Conservation (phyloP, 2,113 vertebrate genomes). For the Hydrolagus affinis region DNA sequence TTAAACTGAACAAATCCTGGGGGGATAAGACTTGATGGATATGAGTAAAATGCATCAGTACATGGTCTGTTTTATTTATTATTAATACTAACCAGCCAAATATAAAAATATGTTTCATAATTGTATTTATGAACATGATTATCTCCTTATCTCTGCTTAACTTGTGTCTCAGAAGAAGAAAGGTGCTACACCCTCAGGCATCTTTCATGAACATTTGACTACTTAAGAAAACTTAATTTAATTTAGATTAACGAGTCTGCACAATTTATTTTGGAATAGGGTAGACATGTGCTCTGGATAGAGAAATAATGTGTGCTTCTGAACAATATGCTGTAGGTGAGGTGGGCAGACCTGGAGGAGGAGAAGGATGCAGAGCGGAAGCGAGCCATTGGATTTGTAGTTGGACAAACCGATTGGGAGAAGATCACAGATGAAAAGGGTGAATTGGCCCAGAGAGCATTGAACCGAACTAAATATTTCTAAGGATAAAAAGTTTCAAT, state of each 20-base stretch:
- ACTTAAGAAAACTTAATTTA: neutral
- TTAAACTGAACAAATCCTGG: too few species aligned
- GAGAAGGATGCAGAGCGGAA: slow-evolving; percentile 95
- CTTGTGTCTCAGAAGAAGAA: neutral
- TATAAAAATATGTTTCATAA: neutral
- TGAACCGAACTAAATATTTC: slow-evolving; percentile 98
- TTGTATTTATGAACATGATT: neutral
- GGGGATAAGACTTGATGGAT: too few species aligned
- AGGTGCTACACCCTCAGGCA: neutral
- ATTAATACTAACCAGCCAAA: too few species aligned
- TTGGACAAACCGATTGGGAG: slow-evolving; percentile 98
- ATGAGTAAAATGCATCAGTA: too few species aligned
- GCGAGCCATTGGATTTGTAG: slow-evolving; percentile 94
- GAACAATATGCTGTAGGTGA: slow-evolving; percentile 64
- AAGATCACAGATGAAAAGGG: slow-evolving; percentile 97
- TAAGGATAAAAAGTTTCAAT: slow-evolving; percentile 47
- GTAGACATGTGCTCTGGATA: neutral
- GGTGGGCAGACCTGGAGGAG: slow-evolving; percentile 97
- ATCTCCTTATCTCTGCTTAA: neutral
- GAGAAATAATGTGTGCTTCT: neutral
- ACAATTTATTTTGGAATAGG: neutral
- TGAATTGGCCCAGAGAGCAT: slow-evolving; percentile 86
- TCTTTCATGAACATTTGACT: neutral
- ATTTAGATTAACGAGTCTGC: neutral
- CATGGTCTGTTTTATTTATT: too few species aligned